Conservation (phyloP, 2,888 invertebrate species). For the Oscheius sp. region DNA sequence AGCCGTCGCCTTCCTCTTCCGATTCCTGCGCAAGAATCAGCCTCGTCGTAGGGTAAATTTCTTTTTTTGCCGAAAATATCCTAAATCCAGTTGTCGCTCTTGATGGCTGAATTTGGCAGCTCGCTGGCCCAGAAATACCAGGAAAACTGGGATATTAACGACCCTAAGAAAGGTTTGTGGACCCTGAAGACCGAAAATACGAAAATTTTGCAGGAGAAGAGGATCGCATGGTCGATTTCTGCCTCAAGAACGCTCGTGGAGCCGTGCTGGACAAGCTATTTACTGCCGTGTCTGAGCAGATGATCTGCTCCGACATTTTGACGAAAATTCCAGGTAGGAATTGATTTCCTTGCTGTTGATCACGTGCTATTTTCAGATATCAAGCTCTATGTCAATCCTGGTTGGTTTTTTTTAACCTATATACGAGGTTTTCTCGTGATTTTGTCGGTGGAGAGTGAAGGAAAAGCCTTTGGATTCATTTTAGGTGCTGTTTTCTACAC, state of each 20-base stretch:
- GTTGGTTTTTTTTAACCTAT: not conserved
- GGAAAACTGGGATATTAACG: slow-evolving; percentile 12
- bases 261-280: slow-evolving; percentile 1
- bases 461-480: too few relatives aligned
- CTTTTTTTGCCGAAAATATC: not conserved
- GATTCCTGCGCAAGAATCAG: slow-evolving; percentile 40
- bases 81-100: slow-evolving; percentile 8
- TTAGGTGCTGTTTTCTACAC: slow-evolving; percentile 25
- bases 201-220: slow-evolving; percentile 7
- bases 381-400: slow-evolving; percentile 43
- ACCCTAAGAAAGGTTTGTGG: slow-evolving; percentile 25
- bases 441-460: too few relatives aligned
- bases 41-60: slow-evolving; percentile 47
- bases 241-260: not conserved
- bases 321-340: slow-evolving; percentile 3
- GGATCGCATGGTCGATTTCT: not conserved
- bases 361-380: not conserved
- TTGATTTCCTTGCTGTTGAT: not conserved
- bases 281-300: not conserved
- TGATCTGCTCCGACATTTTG: slow-evolving; percentile 1
- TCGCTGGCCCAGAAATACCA: not conserved
- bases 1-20: slow-evolving; percentile 51
- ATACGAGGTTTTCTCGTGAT: too few relatives aligned
- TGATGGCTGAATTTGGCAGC: slow-evolving; percentile 22
- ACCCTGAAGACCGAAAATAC: too few relatives aligned